Conservation (phyloP, 2,888 invertebrate genomes). For the Disparrhopalites patrizii region DNA sequence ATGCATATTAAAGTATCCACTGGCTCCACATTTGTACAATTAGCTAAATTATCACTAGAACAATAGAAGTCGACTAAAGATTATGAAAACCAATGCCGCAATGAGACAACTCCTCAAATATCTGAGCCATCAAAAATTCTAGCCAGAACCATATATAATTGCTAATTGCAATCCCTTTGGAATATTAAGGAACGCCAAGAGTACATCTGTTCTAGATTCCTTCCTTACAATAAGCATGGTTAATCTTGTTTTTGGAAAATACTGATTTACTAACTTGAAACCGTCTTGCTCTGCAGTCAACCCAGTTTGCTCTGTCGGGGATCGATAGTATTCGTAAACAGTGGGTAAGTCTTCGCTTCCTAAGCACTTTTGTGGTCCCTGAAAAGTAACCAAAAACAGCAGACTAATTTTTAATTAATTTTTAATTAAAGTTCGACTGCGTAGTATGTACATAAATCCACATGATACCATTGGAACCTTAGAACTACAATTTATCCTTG, state of each 20-base stretch:
- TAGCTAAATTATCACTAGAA: too few species aligned
- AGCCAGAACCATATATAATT: background rate
- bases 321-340: conserved; percentile 54
- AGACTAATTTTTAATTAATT: too few species aligned
- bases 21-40: too few species aligned
- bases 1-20: too few species aligned
- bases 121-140: background rate
- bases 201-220: background rate
- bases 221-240: background rate
- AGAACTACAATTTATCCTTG: too few species aligned
- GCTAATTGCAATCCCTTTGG: background rate
- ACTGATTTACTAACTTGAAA: conserved; percentile 33
- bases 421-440: too few species aligned
- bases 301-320: conserved; percentile 50
- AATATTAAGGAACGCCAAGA: background rate
- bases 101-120: background rate
- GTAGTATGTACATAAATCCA: too few species aligned
- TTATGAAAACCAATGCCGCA: too few species aligned
- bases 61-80: too few species aligned
- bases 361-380: too few species aligned
- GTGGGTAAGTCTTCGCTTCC: conserved; percentile 50
- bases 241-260: background rate
- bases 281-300: conserved; percentile 50
- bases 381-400: too few species aligned
- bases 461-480: too few species aligned